Conservation (phyloP, 2,797 vertebrate species). For the Austrolebias charrua region DNA sequence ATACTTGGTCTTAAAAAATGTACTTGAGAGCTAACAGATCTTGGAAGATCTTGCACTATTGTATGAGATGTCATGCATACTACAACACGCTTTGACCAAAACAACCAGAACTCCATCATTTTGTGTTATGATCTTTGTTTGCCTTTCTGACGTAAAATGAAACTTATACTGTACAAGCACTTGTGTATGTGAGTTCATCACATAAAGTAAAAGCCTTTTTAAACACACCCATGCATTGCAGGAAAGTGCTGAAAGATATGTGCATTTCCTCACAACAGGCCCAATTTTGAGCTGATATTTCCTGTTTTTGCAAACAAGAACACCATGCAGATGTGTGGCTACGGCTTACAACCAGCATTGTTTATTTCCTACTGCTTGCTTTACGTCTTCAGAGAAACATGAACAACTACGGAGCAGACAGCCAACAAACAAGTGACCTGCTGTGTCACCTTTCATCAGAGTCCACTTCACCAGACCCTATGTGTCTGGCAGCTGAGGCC, state of each 20-base stretch:
- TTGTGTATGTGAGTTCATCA: neutral
- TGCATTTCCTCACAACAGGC: constrained; percentile 26
- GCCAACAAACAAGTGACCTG: constrained; percentile 22
- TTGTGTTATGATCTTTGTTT: too few relatives aligned
- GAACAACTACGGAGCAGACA: neutral
- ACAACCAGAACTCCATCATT: too few relatives aligned
- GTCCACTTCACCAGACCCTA: constrained; percentile 34
- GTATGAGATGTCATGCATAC: too few relatives aligned
- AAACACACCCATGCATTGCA: constrained; percentile 11
- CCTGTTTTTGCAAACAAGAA: constrained; percentile 18
- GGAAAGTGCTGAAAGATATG: constrained; percentile 38
- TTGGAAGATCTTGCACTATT: too few relatives aligned
- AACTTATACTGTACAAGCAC: neutral
- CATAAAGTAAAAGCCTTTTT: constrained; percentile 16
- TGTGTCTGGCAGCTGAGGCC: constrained; percentile 38
- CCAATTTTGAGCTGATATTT: constrained; percentile 18
- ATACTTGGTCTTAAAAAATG: too few relatives aligned
- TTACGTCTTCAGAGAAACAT: constrained; percentile 1
- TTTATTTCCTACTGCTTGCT: neutral
- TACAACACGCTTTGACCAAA: constrained; percentile 1
- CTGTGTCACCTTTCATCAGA: constrained; percentile 43
- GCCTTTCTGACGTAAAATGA: too few relatives aligned
- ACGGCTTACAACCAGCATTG: neutral
- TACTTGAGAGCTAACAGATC: too few relatives aligned
- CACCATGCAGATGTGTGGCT: neutral